A percentile compares a stretch with the other conserved stretches of the same genome.
These are phyloP conservation scores for Phycodurus eques DNA, from an alignment of 2,113 vertebrate genomes.

Conservation along the genomic window DNA sequence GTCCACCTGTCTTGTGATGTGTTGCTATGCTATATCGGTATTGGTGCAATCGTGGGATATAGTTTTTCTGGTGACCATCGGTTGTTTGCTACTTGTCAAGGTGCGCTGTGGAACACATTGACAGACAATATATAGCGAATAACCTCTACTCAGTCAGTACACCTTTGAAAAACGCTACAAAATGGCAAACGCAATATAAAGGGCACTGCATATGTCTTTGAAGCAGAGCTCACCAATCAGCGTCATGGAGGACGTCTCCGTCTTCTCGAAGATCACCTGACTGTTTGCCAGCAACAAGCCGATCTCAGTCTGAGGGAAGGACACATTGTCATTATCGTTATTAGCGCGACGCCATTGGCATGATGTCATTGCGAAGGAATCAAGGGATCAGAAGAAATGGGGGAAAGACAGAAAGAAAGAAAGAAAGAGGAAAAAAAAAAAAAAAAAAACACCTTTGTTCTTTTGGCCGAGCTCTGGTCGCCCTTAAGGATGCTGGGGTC, in stretches of 20 bases:
- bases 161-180: not conserved
- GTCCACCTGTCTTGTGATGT: too few relatives aligned
- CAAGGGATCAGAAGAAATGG: not conserved
- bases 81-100: too few relatives aligned
- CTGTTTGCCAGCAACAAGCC: constrained; percentile 90
- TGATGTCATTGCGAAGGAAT: not conserved
- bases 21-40: too few relatives aligned
- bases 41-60: too few relatives aligned
- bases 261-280: constrained; percentile 96
- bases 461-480: constrained; percentile 75
- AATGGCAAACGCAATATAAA: not conserved
- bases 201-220: too few relatives aligned
- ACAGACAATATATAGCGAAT: too few relatives aligned
- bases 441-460: constrained; percentile 75
- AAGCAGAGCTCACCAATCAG: constrained; percentile 82
- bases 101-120: too few relatives aligned
- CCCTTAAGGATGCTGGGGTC: constrained; percentile 91
- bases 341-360: not conserved
- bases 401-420: too few relatives aligned
- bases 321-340: not conserved
- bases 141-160: too few relatives aligned
- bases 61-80: too few relatives aligned
- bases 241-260: constrained; percentile 86
- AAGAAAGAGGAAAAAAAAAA: too few relatives aligned
- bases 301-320: constrained; percentile 76